A percentile compares a stretch with the other conserved stretches of the same genome.
Conservation (phyloP, 2,797 vertebrate genomes). For the Lepidocolaptes lacrymiger region DNA sequence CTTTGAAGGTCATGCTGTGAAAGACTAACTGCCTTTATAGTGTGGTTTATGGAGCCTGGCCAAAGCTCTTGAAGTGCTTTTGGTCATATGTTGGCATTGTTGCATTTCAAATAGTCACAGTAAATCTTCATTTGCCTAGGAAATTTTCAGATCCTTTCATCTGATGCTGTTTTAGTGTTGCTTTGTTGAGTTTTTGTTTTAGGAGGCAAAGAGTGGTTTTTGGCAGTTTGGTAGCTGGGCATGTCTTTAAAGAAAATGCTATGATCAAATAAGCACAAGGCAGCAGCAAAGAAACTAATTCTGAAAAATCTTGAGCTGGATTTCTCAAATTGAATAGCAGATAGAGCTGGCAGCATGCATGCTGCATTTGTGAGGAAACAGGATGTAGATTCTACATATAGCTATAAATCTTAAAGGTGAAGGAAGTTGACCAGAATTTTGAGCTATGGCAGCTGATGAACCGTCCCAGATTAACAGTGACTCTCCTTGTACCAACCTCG, state of each 20-base stretch:
- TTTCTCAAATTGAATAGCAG: neutral
- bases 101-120: neutral
- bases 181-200: neutral
- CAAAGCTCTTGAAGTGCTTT: conserved; percentile 2
- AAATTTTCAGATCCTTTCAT: conserved; percentile 11
- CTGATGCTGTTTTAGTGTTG: neutral
- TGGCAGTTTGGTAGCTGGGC: neutral
- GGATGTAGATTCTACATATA: neutral
- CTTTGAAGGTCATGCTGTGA: conserved; percentile 27
- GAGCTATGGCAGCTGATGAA: neutral
- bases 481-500: neutral
- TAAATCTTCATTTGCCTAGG: neutral
- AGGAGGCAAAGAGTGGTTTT: neutral
- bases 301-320: neutral
- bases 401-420: neutral
- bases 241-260: neutral
- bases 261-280: neutral
- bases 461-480: neutral
- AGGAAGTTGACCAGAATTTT: neutral
- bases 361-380: neutral
- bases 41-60: conserved; percentile 43
- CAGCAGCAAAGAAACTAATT: neutral
- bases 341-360: neutral
- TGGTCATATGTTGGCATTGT: neutral
- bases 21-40: conserved; percentile 8